Percentiles rank a stretch among this genome's conserved stretches.
Evolutionary conservation across 2,113 vertebrate species (phyloP).

Genomic region (Murina feae): DNA sequence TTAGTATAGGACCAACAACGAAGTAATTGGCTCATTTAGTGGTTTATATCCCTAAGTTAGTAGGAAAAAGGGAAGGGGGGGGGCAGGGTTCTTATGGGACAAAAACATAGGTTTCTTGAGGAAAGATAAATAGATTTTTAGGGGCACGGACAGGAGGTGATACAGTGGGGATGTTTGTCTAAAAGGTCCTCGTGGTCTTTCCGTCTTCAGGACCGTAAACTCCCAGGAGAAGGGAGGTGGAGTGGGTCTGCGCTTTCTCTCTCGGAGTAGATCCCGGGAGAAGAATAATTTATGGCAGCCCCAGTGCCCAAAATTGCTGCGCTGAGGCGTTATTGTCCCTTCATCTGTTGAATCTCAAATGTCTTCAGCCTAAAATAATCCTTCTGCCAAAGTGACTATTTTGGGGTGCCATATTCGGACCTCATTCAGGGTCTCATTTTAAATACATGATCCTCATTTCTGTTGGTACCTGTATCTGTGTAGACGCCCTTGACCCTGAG

Average conservation of each 20-base stretch:
- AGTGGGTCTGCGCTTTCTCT: too few relatives aligned
- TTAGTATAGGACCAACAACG: not conserved
- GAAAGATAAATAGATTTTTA: not conserved
- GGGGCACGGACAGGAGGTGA: not conserved
- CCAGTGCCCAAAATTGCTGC: not conserved
- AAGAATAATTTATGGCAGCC: not conserved
- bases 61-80: not conserved
- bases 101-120: not conserved
- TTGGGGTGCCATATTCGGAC: not conserved
- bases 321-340: not conserved
- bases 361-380: not conserved
- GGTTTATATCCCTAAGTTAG: not conserved
- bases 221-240: not conserved
- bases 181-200: not conserved
- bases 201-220: too few relatives aligned
- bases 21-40: too few relatives aligned
- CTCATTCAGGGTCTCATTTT: not conserved
- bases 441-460: accelerated
- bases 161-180: not conserved
- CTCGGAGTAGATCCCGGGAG: too few relatives aligned
- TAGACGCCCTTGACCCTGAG: not conserved
- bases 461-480: not conserved
- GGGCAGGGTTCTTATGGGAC: not conserved
- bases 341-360: not conserved
- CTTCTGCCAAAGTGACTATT: not conserved